A percentile compares a stretch with the other conserved stretches of the same genome.
phyloP scores from a whole-genome alignment of 2,113 vertebrate genomes.

The Galemys pyrenaicus region DNA sequence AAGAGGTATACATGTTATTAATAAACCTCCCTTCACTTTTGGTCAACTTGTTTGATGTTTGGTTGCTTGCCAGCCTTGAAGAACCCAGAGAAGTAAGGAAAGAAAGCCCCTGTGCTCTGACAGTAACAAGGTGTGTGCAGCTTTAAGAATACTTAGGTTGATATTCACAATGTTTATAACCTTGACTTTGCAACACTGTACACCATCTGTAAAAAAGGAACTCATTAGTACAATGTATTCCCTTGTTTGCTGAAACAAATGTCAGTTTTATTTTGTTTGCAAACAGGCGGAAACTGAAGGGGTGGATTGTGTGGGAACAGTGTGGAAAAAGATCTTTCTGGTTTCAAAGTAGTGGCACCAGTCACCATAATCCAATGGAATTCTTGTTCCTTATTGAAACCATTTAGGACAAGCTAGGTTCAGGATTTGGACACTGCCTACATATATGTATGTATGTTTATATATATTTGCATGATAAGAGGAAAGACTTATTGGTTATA shows the following conservation, averaged over 20 bases:
- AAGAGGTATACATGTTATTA: too few relatives aligned
- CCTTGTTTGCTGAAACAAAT: slow-evolving; percentile 26
- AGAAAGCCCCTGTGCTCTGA: too few relatives aligned
- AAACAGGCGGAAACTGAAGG: not conserved
- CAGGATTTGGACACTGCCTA: not conserved
- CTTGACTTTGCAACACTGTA: not conserved
- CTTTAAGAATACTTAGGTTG: not conserved
- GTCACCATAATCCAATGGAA: not conserved
- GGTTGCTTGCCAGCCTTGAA: too few relatives aligned
- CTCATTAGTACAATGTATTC: not conserved
- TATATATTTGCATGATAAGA: not conserved
- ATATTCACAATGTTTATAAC: not conserved
- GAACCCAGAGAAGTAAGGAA: too few relatives aligned
- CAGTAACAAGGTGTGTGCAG: not conserved
- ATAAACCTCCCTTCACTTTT: too few relatives aligned
- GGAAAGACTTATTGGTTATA: not conserved
- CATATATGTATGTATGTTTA: not conserved
- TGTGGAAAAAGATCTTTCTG: not conserved
- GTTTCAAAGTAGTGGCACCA: not conserved
- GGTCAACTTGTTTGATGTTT: too few relatives aligned
- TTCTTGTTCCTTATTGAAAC: not conserved
- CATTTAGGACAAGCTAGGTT: not conserved
- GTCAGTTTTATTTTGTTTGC: not conserved
- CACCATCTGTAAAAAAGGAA: not conserved
- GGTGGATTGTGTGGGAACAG: not conserved